Evolutionary conservation across 2,113 vertebrate genomes (phyloP), one percentile per base, ranked within the genome.

Genomic region (Notothenia coriiceps): DNA sequence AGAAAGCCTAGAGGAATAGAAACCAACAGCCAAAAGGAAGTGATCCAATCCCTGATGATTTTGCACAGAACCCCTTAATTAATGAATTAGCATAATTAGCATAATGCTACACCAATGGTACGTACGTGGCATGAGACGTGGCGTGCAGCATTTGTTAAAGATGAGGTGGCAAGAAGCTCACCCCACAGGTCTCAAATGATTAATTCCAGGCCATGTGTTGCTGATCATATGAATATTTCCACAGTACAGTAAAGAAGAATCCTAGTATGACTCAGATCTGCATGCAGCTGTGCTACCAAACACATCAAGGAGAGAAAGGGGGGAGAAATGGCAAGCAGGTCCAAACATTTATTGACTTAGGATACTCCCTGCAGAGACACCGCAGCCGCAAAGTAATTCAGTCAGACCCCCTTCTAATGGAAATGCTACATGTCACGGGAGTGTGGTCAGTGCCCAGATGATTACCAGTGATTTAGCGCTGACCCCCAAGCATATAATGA

Each of bases 191-290:
- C 44, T 82, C 79, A 66, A 79, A 20, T 87, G 74, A 90, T 81
- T 90, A 70, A 91, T 72, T 86, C 77, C 79, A 47, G 69, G 79
- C 83, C 88, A 90, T 91, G 85, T 92, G 91, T 80, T 87, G 71
- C 70, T 86, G 83, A 90, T 93, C 81, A 85, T 86, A 63, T 59
- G 76, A 62, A 88, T 88, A 83, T 88, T 92, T 89, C 88, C 83
- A 92, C 55, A 79, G 74, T 20, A 61, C 79, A 59, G 77, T 70
- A 62, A 80, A 83, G 81, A 72, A 15, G 64, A 79, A 78, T 62
- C 84, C 44, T 33, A 73, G 25, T 46, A 40, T 92, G 92, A 93
- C 80, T 91, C 88, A 92, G 84, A 77, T 77, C 67, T 87, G 62
- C 72, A 66, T 51, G 77, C 92, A 90, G 89, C 91, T 91, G 89